Conservation (phyloP, 2,113 vertebrate genomes). For the Morone saxatilis region DNA sequence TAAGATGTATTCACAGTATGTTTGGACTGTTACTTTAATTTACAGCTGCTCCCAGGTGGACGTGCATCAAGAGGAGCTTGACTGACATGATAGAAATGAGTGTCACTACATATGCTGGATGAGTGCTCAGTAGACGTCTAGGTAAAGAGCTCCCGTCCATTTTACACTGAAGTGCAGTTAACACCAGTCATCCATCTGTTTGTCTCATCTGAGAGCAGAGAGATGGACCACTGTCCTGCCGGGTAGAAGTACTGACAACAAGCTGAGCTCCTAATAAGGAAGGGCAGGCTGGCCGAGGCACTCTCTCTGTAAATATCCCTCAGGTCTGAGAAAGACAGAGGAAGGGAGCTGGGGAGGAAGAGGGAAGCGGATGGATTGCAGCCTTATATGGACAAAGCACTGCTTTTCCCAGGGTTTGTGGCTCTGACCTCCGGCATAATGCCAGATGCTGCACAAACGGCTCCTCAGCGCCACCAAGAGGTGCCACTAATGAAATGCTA, state of each 20-base stretch:
- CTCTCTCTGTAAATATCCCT: conserved; percentile 86
- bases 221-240: conserved; percentile 80
- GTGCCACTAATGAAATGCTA: conserved; percentile 15
- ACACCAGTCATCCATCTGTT: conserved; percentile 75
- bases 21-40: conserved; percentile 54
- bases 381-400: conserved; percentile 88
- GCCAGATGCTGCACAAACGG: conserved; percentile 70
- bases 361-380: conserved; percentile 86
- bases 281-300: conserved; percentile 74
- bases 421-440: conserved; percentile 75
- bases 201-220: conserved; percentile 73
- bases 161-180: conserved; percentile 28
- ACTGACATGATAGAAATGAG: conserved; percentile 20
- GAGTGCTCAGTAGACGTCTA: conserved; percentile 31
- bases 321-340: conserved; percentile 82
- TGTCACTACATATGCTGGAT: conserved; percentile 20
- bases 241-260: conserved; percentile 79
- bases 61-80: conserved; percentile 44
- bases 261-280: conserved; percentile 87
- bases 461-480: conserved; percentile 77
- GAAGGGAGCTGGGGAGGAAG: conserved; percentile 82
- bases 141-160: conserved; percentile 32
- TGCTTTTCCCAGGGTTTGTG: conserved; percentile 88
- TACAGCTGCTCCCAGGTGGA: conserved; percentile 57
- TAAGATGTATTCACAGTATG: conserved; percentile 62